Conservation (phyloP, 2,888 invertebrate species). For the Drosophila mercatorum region DNA sequence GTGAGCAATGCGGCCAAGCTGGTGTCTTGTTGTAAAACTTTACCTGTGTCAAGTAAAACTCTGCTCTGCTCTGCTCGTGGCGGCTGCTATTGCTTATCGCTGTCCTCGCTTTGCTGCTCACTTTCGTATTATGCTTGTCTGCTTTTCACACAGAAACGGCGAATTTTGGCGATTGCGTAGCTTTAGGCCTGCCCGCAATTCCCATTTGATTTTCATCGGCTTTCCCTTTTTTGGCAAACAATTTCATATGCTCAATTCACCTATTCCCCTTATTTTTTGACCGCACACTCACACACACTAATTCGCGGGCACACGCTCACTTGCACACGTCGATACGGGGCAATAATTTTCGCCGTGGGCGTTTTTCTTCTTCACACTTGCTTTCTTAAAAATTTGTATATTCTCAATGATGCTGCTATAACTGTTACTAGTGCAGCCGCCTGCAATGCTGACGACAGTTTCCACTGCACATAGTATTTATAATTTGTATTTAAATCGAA, state of each 20-base stretch:
- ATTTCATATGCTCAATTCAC: constrained; percentile 41
- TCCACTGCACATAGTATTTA: constrained; percentile 33
- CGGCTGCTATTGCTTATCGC: constrained; percentile 26
- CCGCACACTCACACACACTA: constrained; percentile 22
- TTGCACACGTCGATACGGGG: constrained; percentile 14
- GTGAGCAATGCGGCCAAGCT: constrained; percentile 79
- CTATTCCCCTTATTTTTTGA: constrained; percentile 31
- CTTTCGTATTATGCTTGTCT: constrained; percentile 35
- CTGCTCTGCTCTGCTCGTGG: constrained; percentile 3
- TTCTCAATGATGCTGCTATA: constrained; percentile 16
- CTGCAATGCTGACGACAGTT: constrained; percentile 28
- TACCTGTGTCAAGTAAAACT: constrained; percentile 42
- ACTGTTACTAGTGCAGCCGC: constrained; percentile 38
- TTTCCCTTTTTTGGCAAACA: constrained; percentile 29
- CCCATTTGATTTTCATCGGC: constrained; percentile 49
- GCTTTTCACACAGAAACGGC: constrained; percentile 35
- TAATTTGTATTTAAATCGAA: constrained; percentile 8
- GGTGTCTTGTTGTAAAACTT: constrained; percentile 24
- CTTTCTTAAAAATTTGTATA: constrained; percentile 27
- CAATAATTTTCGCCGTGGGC: constrained; percentile 61
- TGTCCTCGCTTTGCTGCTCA: constrained; percentile 37
- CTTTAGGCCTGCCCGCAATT: constrained; percentile 35
- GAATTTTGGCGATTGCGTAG: constrained; percentile 39
- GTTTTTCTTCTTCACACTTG: constrained; percentile 49
- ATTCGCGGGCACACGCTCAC: constrained; percentile 18